These are phyloP conservation scores for Tribolium freemani DNA, from an alignment of 2,888 invertebrate genomes.

Conservation along the genomic window DNA sequence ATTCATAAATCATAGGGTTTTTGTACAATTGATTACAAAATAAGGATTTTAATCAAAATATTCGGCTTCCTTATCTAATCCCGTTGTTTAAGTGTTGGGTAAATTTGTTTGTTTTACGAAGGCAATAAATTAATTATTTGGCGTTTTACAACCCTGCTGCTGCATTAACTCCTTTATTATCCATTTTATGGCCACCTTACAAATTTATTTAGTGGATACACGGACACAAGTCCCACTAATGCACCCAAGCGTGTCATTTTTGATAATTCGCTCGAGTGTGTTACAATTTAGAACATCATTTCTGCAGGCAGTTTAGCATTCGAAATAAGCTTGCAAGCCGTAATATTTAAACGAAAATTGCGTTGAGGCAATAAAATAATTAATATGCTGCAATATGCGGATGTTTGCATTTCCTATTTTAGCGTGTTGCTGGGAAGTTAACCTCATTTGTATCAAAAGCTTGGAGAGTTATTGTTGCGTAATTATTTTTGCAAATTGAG, in stretches of 20 bases:
- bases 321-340: not conserved
- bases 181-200: constrained; percentile 1
- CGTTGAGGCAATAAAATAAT: constrained; percentile 14
- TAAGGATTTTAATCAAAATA: too few species aligned
- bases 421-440: constrained; percentile 4
- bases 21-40: too few species aligned
- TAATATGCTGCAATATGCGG: not conserved
- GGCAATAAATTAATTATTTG: not conserved
- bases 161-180: not conserved
- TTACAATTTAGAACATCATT: not conserved
- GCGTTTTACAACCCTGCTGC: not conserved
- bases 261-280: not conserved
- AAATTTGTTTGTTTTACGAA: not conserved
- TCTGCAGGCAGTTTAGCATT: not conserved
- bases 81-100: not conserved
- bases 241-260: not conserved
- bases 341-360: not conserved
- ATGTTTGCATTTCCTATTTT: constrained; percentile 14
- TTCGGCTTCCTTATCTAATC: not conserved
- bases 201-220: not conserved
- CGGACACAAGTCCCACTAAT: not conserved
- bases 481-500: too few species aligned
- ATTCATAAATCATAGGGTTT: too few species aligned
- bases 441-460: not conserved
- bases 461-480: not conserved